Evolutionary conservation across 37 sponge, comb jelly and placozoan genomes (phyloP).

Genomic region (Aplysina aerophoba): DNA sequence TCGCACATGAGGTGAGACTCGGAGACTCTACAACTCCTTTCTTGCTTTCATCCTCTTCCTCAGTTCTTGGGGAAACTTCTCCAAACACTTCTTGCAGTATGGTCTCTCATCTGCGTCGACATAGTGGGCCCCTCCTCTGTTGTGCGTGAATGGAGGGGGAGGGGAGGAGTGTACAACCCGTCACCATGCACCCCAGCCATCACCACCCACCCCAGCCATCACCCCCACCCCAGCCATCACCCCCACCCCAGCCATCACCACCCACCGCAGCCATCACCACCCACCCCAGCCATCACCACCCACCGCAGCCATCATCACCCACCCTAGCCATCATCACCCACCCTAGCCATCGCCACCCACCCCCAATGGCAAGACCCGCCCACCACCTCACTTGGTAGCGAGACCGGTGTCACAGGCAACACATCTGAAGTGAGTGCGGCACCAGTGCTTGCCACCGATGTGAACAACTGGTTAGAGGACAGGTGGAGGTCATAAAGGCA

Average conservation of each 20-base stretch:
- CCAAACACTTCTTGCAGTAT: slow-evolving; percentile 94
- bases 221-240: not conserved
- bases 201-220: not conserved
- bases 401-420: slow-evolving; percentile 83
- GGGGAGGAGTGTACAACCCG: no score
- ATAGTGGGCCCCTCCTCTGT: slow-evolving; percentile 85
- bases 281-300: no score
- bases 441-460: slow-evolving; percentile 93
- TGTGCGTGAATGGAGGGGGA: not conserved
- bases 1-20: not conserved
- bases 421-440: slow-evolving; percentile 93
- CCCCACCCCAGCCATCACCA: not conserved
- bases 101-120: slow-evolving; percentile 91
- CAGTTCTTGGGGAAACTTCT: slow-evolving; percentile 86
- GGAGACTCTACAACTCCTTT: slow-evolving; percentile 6
- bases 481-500: no score
- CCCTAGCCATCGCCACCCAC: not conserved
- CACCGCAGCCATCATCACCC: no score
- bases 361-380: not conserved
- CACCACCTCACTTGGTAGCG: slow-evolving; percentile 69
- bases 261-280: no score
- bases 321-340: no score
- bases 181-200: no score
- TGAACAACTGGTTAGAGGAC: slow-evolving; percentile 78
- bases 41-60: slow-evolving; percentile 87